phyloP scores from a whole-genome alignment of 2,888 invertebrate genomes.

The Meiosimyza decipiens region DNA sequence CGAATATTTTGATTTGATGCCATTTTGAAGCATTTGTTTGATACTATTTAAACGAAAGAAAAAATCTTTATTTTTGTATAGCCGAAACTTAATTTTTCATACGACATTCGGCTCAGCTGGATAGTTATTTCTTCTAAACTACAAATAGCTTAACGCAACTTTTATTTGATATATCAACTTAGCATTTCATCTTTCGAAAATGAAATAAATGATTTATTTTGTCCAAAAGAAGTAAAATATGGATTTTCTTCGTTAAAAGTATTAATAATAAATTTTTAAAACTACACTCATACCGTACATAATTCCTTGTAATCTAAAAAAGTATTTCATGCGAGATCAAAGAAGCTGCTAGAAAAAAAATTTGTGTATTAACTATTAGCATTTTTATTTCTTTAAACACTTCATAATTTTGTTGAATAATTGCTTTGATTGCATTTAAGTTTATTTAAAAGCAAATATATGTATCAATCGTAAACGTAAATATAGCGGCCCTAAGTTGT shows the following conservation, averaged over 20 bases:
- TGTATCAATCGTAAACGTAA: constrained; percentile 15
- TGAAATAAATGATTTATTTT: too few relatives aligned
- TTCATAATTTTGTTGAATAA: constrained; percentile 12
- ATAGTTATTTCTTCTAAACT: too few relatives aligned
- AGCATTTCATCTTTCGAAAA: too few relatives aligned
- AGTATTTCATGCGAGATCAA: constrained; percentile 28
- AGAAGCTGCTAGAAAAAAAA: constrained; percentile 12
- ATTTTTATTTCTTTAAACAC: constrained; percentile 22
- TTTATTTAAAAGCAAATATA: background rate
- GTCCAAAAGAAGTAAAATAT: background rate
- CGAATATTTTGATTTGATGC: too few relatives aligned
- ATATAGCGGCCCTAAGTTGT: constrained; percentile 29
- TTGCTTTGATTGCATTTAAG: constrained; percentile 22
- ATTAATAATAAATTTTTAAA: constrained; percentile 2
- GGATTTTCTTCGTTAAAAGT: background rate
- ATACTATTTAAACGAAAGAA: too few relatives aligned
- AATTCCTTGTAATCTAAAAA: background rate
- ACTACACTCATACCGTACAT: background rate
- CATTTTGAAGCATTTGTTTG: too few relatives aligned
- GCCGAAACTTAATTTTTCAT: too few relatives aligned
- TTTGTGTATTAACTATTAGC: constrained; percentile 32
- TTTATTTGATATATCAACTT: too few relatives aligned
- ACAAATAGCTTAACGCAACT: too few relatives aligned
- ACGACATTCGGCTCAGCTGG: too few relatives aligned
- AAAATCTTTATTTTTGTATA: too few relatives aligned